Evolutionary conservation across 2,113 vertebrate genomes (phyloP).

Genomic region (Poeciliopsis occidentalis): DNA sequence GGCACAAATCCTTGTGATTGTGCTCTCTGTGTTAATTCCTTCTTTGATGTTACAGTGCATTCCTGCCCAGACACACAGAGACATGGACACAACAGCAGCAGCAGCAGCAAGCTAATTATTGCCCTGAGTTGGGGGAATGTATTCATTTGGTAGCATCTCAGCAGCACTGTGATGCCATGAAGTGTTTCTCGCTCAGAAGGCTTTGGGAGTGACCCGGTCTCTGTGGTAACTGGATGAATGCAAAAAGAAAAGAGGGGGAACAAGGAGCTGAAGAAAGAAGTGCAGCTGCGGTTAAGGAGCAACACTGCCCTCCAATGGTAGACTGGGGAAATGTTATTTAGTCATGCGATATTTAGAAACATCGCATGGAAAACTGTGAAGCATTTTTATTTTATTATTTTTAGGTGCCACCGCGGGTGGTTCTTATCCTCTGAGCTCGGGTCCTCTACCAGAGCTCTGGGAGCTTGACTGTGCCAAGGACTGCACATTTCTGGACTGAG

Average conservation of each 20-base stretch:
- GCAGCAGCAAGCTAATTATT: constrained; percentile 52
- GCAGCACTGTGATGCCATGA: constrained; percentile 32
- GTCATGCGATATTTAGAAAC: neutral
- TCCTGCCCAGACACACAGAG: constrained; percentile 12
- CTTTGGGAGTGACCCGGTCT: constrained; percentile 38
- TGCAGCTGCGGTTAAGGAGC: constrained; percentile 11
- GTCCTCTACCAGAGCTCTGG: no score
- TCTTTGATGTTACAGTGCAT: constrained; percentile 17
- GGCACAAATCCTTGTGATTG: constrained; percentile 6
- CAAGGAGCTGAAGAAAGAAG: constrained; percentile 4
- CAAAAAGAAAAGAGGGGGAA: constrained; percentile 14
- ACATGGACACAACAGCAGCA: neutral
- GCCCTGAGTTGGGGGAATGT: constrained; percentile 38
- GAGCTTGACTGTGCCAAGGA: no score
- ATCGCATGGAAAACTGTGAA: neutral
- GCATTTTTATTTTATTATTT: neutral
- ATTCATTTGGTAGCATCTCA: constrained; percentile 33
- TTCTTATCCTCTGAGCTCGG: no score
- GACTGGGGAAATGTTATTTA: neutral
- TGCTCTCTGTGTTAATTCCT: constrained; percentile 4
- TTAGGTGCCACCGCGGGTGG: no score
- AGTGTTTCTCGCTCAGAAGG: constrained; percentile 22
- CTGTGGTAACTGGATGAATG: constrained; percentile 46
- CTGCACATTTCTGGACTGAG: no score
- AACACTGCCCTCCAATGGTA: constrained; percentile 70